Evolutionary conservation across 2,888 invertebrate species (phyloP).

Genomic region (Orchesella flavescens): DNA sequence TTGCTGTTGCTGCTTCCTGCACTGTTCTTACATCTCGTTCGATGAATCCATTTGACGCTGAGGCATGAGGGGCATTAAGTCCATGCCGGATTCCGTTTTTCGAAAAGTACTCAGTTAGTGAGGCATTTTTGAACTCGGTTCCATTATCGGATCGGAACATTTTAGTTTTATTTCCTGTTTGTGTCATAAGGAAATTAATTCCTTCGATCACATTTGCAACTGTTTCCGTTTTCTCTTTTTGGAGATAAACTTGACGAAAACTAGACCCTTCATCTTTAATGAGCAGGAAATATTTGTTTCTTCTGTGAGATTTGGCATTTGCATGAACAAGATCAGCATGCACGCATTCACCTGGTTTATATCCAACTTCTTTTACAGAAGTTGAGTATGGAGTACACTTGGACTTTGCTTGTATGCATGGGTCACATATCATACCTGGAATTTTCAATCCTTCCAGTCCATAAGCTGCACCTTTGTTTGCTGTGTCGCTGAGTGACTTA

Average conservation of each 20-base stretch:
- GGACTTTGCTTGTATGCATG: slow-evolving; percentile 20
- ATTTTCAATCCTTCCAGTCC: slow-evolving; percentile 27
- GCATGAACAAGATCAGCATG: slow-evolving; percentile 12
- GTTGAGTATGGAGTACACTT: slow-evolving; percentile 1
- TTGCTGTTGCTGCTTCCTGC: slow-evolving; percentile 70
- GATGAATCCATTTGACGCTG: slow-evolving; percentile 33
- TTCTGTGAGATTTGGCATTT: background rate
- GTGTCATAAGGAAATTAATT: slow-evolving; percentile 35
- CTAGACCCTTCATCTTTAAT: slow-evolving; percentile 47
- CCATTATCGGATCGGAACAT: slow-evolving; percentile 48
- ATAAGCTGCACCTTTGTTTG: slow-evolving; percentile 1
- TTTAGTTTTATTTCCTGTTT: slow-evolving; percentile 39
- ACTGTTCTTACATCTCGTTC: slow-evolving; percentile 40
- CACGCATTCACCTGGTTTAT: slow-evolving; percentile 11
- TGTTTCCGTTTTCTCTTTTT: slow-evolving; percentile 34
- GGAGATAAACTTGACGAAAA: slow-evolving; percentile 49
- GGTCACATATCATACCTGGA: background rate
- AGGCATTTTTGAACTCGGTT: slow-evolving; percentile 20
- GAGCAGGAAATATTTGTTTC: slow-evolving; percentile 51
- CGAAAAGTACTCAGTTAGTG: slow-evolving; percentile 6
- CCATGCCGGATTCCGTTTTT: slow-evolving; percentile 40
- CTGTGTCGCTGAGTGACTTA: background rate
- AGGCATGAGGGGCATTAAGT: slow-evolving; percentile 8
- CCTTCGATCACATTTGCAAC: slow-evolving; percentile 34
- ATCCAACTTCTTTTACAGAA: background rate